Evolutionary conservation across 2,888 invertebrate genomes (phyloP).

Genomic region (Alloplasta piceator): DNA sequence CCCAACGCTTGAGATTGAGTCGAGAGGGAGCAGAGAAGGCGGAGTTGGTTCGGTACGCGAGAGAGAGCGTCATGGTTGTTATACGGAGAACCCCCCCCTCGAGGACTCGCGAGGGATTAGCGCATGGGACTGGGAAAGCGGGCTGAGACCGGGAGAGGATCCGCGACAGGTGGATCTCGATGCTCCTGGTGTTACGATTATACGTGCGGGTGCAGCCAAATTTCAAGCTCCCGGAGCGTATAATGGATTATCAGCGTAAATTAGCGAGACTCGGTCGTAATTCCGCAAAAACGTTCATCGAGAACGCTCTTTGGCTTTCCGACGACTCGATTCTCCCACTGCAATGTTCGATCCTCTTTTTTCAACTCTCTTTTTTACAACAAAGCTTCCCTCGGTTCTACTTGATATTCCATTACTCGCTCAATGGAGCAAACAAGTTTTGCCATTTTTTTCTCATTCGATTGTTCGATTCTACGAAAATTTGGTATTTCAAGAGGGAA

Average conservation of each 20-base stretch:
- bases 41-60: no score
- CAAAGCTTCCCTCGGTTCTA: background rate
- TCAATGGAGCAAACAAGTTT: background rate
- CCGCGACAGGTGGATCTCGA: no score
- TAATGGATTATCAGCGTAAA: conserved; percentile 76
- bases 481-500: no score
- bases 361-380: background rate
- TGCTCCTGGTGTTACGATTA: background rate
- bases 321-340: background rate
- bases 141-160: no score
- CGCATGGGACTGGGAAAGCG: no score
- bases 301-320: background rate
- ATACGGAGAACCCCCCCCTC: no score
- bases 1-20: no score
- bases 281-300: conserved; percentile 58
- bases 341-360: background rate
- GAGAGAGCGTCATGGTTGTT: no score
- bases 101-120: no score
- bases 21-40: no score
- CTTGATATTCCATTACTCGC: no score
- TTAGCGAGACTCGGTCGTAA: conserved; percentile 74
- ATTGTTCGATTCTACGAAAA: background rate
- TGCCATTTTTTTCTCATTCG: background rate
- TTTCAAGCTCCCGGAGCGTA: conserved; percentile 32
- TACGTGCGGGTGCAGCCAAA: background rate